Percentiles rank a stretch among this genome's conserved stretches.
Conservation (phyloP, 1,140 invertebrate species). For the Sycobia sp. region DNA sequence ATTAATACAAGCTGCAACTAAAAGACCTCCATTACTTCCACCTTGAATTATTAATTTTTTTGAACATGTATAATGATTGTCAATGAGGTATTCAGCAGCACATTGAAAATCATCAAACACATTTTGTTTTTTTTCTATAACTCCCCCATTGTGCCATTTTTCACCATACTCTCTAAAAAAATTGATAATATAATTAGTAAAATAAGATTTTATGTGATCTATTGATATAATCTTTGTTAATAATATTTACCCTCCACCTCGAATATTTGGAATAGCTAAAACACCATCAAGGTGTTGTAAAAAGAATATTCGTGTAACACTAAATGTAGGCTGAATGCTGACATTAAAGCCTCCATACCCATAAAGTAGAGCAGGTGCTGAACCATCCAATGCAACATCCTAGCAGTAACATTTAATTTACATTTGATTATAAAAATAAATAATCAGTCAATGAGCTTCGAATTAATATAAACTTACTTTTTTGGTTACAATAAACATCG, state of each 20-base stretch:
- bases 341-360: conserved; percentile 98
- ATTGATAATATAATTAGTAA: neutral
- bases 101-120: conserved; percentile 95
- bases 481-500: conserved; percentile 94
- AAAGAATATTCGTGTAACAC: conserved; percentile 82
- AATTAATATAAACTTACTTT: conserved; percentile 65
- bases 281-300: conserved; percentile 89
- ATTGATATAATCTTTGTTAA: conserved; percentile 11
- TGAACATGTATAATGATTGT: conserved; percentile 79
- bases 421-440: no score
- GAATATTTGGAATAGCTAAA: conserved; percentile 90
- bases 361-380: conserved; percentile 83
- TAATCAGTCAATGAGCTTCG: no score
- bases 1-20: conserved; percentile 91
- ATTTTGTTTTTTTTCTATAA: conserved; percentile 94
- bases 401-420: conserved; percentile 44
- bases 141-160: conserved; percentile 93
- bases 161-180: conserved; percentile 90
- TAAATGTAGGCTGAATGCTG: conserved; percentile 85
- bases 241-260: conserved; percentile 85
- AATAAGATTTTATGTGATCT: neutral
- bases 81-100: conserved; percentile 89
- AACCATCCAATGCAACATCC: conserved; percentile 70
- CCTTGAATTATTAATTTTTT: conserved; percentile 88
- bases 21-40: conserved; percentile 93